Base-by-base conservation (phyloP, 2,113 vertebrate genomes). In the Paratilapia polleni region DNA sequence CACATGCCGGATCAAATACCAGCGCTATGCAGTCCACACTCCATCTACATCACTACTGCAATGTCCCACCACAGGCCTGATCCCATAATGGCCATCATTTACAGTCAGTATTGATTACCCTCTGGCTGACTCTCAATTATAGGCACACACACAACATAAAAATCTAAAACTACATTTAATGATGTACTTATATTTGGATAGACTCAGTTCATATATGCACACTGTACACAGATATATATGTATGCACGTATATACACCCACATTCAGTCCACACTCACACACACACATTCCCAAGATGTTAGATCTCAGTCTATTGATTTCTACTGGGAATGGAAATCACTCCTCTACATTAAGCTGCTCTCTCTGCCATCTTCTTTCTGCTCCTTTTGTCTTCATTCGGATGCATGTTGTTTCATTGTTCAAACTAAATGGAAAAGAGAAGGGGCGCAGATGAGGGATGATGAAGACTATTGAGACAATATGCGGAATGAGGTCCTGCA, bases 41-140 rank as follows among this genome's bases (percentile, higher is more conserved):
- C 59, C 26, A 77, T 78, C 79, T 19, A 64, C 59, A 82, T 83
- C 85, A 84, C 77, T 26, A 58, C 81, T 81, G 83, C 84, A 86
- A 24, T 47, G 82, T 85, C 89, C 84, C 82, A 89, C 70, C 77
- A 85, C 87, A 81, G 82, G 78, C 82, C 74, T 22, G 20, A 78
- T 82, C 82, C 84, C 85, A 88, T 90, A 91, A 92, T 75, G 85
- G 82, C 78, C 89, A 93, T 91, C 90, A 93, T 89, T 94, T 92
- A 88, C 90, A 89, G 91, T 83, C 88, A 63, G 60, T 91, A 94
- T 95, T 88, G 91, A 95, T 93, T 78, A 88, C 82, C 81, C 78
- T 84, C 59, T 70, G 76, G 78, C 80, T 85, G 75, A 84, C 49
- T 59, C 63, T 68, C 80, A 60, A 78, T 82, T 87, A 75, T 66